These are phyloP conservation scores for Poecile atricapillus DNA, from an alignment of 2,113 vertebrate genomes.

Conservation along the genomic window DNA sequence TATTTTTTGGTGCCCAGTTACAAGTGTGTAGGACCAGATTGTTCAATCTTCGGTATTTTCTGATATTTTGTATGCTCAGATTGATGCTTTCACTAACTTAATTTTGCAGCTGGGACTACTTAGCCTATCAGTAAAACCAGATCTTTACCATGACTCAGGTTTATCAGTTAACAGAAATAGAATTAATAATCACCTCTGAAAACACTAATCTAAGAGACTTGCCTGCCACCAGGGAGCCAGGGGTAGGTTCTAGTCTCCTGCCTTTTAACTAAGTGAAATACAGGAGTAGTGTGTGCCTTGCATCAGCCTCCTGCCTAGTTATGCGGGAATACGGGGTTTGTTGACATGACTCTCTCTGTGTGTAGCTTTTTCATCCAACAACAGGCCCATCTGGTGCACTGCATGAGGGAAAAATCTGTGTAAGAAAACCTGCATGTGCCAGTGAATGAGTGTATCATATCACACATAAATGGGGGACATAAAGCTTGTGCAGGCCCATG, in stretches of 20 bases:
- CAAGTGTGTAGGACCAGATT: neutral
- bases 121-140: neutral
- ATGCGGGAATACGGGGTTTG: accelerated
- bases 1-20: neutral
- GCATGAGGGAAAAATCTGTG: neutral
- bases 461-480: neutral
- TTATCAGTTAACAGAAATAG: neutral
- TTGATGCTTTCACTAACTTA: neutral
- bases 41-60: neutral
- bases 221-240: neutral
- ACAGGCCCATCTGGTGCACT: neutral
- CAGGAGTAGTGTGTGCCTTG: neutral
- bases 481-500: neutral
- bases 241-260: neutral
- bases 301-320: neutral
- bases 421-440: neutral
- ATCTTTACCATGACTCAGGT: neutral
- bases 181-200: neutral
- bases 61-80: neutral
- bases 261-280: neutral
- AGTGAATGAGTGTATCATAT: neutral
- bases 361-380: neutral
- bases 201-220: neutral
- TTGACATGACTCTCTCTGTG: neutral
- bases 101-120: neutral